These are phyloP conservation scores for Chesias legatella DNA, from an alignment of 2,888 invertebrate genomes.

Conservation along the genomic window DNA sequence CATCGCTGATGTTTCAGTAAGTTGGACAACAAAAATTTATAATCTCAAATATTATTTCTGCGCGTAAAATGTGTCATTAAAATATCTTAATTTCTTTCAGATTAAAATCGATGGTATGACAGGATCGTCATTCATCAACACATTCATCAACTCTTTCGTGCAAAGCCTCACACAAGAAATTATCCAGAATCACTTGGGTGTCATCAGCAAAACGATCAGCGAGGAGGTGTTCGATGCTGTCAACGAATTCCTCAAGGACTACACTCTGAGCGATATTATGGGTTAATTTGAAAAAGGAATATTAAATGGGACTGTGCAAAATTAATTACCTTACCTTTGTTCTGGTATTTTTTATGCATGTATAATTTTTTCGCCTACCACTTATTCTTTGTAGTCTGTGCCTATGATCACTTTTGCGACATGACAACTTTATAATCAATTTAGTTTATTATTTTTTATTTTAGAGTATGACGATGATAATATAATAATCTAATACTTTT, in stretches of 20 bases:
- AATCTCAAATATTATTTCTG: too few relatives aligned
- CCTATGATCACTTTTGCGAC: too few relatives aligned
- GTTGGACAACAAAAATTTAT: too few relatives aligned
- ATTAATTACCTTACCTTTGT: background rate
- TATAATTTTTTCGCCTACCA: too few relatives aligned
- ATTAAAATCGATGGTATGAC: constrained; percentile 50
- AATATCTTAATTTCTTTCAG: constrained; percentile 30
- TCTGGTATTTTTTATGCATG: too few relatives aligned
- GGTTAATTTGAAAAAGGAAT: constrained; percentile 24
- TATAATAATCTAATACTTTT: too few relatives aligned
- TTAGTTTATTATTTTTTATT: too few relatives aligned
- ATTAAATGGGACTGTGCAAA: background rate
- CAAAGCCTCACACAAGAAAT: constrained; percentile 47
- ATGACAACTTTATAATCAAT: too few relatives aligned
- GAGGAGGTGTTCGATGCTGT: constrained; percentile 46
- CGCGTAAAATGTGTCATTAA: background rate
- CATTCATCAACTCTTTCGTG: constrained; percentile 43
- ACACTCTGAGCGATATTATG: constrained; percentile 44
- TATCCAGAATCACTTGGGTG: constrained; percentile 41
- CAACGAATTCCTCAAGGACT: constrained; percentile 48
- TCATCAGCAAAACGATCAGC: constrained; percentile 41
- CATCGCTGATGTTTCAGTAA: constrained; percentile 49
- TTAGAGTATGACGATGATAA: too few relatives aligned
- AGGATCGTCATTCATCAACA: constrained; percentile 48
- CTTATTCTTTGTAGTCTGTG: too few relatives aligned